Base-by-base conservation (phyloP, 2,797 vertebrate species). In the Darevskia mixta region DNA sequence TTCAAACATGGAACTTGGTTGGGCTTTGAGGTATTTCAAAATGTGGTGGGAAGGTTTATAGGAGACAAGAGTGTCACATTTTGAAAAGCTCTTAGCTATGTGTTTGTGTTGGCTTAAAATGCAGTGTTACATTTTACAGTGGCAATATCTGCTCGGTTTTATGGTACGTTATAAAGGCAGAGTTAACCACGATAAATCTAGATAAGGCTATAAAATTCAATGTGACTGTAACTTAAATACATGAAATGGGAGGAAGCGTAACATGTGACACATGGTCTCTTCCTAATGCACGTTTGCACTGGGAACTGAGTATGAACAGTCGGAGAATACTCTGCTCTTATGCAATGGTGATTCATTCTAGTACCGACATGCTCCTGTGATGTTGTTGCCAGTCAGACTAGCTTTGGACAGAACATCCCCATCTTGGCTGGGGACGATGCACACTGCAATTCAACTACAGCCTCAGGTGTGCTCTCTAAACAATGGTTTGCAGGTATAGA, bases 141-240 rank as follows among this genome's bases (percentile, higher is more conserved):
- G 95, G 88, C 88, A 94, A 92, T 90, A 92, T 85, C 89, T 94
- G 27, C 84, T 93, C 35, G 8, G 23, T 86, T 95, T 95, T 94
- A 93, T 1, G 13, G 49, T 90, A 79, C 84, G 66, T 91, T 55
- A 78, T 91, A 94, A 95, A 93, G 91, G 92, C 45, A 83, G 84
- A 93, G 92, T 90, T 92, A 83, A 90, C 88, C 92, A 87, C 91
- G 83, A 93, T 94, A 94, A 95, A 94, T 94, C 88, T 94, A 93
- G 94, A 93, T 90, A 93, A 90, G 85, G 73, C 76, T 85, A 49
- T 95, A 92, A 95, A 93, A 90, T 79, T 64, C 85, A 95, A 87
- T 83, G 87, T 90, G 92, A 90, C 43, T 87, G 75, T 93, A 88
- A 93, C 88, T 87, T 79, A 91, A 92, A 91, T 75, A 89, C 87